Evolutionary conservation across 1,140 invertebrate genomes (phyloP), one percentile per base, ranked within the genome.

Genomic region (Ruditapes philippinarum): DNA sequence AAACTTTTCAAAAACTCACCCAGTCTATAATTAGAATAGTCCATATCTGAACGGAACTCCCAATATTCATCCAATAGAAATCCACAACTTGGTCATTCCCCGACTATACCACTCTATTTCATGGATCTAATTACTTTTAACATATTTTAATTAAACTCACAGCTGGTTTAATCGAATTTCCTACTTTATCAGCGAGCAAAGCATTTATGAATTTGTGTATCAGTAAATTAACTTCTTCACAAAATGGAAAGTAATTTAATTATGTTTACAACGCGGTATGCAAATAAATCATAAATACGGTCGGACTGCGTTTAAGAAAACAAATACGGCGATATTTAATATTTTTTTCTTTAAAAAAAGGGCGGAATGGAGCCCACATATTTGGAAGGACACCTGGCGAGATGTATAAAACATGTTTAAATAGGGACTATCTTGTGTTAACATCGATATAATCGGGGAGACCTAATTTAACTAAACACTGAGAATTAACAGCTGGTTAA

Each of bases 131-230:
- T 76, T 25, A 76, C 45, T 12, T 42, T 33, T 36, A 45, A 25
- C 38, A 45, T 51, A 76, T 76, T 76, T 76, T 76, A 76, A 76
- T 76, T 42, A 76, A 76, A 76, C 28, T 76, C 73, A 45, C 73
- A 76, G 73, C 73, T 76, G 73, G 73, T 51, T 76, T 76, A 76
- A 76, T 76, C 73, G 73, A 76, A 76, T 76, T 76, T 12, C 40
- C 28, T 19, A 25, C 28, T 22, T 25, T 76, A 76, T 76, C 73
- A 31, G 25, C 73, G 12, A 19, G 73, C 42, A 51, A n/a, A 12
- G 11, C 40, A 9, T 76, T 76, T 51, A 51, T 49, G 45, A 76
- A 31, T 49, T 49, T 51, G 73, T 76, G 73, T 76, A 76, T 76
- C 73, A 25, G 73, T 51, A 76, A 76, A 76, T 51, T 76, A 51